phyloP scores from a whole-genome alignment of 2,797 vertebrate species.

The Scolopax rusticola region DNA sequence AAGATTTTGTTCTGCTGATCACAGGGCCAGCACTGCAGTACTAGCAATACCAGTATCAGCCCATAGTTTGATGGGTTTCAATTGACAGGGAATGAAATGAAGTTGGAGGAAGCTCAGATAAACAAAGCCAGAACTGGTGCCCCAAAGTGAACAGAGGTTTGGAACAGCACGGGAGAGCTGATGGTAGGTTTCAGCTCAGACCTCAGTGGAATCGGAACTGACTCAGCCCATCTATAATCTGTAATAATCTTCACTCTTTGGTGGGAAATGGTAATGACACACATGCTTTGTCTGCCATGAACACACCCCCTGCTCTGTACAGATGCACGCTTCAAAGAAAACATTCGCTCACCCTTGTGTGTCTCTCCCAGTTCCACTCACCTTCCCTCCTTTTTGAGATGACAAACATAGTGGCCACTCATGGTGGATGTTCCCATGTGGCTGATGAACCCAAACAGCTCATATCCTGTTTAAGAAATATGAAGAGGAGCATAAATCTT shows the following conservation, averaged over 20 bases:
- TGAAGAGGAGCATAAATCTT: neutral
- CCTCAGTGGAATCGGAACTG: neutral
- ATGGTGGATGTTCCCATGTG: constrained; percentile 99
- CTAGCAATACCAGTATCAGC: neutral
- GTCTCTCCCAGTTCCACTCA: constrained; percentile 66
- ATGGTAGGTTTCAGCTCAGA: neutral
- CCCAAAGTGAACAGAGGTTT: neutral
- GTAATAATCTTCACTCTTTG: neutral
- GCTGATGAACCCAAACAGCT: constrained; percentile 97
- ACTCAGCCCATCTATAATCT: neutral
- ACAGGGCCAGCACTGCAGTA: neutral
- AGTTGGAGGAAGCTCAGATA: neutral
- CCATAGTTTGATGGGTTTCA: neutral
- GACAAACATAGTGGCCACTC: constrained; percentile 98
- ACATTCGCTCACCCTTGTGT: neutral
- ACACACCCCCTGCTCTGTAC: neutral
- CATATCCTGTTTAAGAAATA: constrained; percentile 86
- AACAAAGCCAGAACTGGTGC: neutral
- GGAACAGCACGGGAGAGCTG: neutral
- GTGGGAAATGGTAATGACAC: neutral
- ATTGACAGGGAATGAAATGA: neutral
- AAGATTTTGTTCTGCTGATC: neutral
- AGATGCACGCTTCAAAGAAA: neutral
- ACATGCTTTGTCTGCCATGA: accelerated
- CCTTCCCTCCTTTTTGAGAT: constrained; percentile 99